Percentiles rank a stretch among this genome's conserved stretches.
These are phyloP conservation scores for Microlaimidae sp. DNA, from an alignment of 2,888 invertebrate genomes.

Conservation along the genomic window DNA sequence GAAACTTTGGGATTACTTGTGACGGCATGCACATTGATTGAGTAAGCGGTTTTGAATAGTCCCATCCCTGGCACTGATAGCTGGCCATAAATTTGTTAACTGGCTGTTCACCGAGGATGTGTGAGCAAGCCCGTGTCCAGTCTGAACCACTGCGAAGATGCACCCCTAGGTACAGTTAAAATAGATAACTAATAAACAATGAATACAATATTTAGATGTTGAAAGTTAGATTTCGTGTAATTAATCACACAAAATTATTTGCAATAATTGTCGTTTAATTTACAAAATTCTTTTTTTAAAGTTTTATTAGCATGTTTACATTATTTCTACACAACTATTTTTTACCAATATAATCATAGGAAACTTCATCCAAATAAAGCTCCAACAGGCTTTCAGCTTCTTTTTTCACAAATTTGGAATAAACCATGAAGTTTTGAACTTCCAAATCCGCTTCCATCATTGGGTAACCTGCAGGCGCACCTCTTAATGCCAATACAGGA, in stretches of 20 bases:
- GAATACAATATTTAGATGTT: too few species aligned
- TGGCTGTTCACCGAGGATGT: too few species aligned
- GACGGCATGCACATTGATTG: neutral
- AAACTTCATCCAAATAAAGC: slow-evolving; percentile 20
- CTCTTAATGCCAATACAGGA: slow-evolving; percentile 18
- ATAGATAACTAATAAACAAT: too few species aligned
- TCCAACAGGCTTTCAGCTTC: slow-evolving; percentile 28
- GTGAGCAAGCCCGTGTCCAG: neutral
- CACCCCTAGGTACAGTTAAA: too few species aligned
- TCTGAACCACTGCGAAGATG: slow-evolving; percentile 12
- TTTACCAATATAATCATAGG: slow-evolving; percentile 13
- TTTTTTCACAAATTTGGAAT: slow-evolving; percentile 28
- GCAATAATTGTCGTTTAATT: too few species aligned
- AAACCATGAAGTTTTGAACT: slow-evolving; percentile 31
- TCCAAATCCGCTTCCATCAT: slow-evolving; percentile 24
- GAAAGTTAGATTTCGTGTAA: too few species aligned
- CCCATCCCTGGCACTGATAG: neutral
- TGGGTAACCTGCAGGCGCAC: slow-evolving; percentile 36
- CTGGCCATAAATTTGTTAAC: neutral
- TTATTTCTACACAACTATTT: too few species aligned
- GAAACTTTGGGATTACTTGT: too few species aligned
- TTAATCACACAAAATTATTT: too few species aligned
- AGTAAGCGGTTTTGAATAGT: neutral
- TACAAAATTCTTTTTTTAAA: too few species aligned
- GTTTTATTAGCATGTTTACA: too few species aligned